A percentile compares a stretch with the other conserved stretches of the same genome.
These are phyloP conservation scores for mouse (Mus musculus) DNA, from an alignment of 2,113 vertebrate species.

Conservation along the genomic window GRCm39 chr1:72628001-72628500, in stretches of 20 bases:
- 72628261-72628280: neutral
- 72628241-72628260: slow-evolving; percentile 32
- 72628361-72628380: neutral
- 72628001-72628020: no score
- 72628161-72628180: slow-evolving; percentile 1
- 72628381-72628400: neutral
- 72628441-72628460: neutral
- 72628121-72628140: neutral
- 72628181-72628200: neutral
- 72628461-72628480: neutral
- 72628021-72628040: no score
- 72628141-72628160: neutral
- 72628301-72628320: neutral
- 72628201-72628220: neutral
- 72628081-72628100: neutral
- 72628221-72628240: neutral
- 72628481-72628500: neutral
- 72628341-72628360: neutral
- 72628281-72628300: neutral
- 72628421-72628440: neutral
- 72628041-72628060: no score
- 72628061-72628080: no score
- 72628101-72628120: neutral
- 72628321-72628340: neutral
- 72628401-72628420: neutral